A percentile compares a stretch with the other conserved stretches of the same genome.
Conservation (phyloP, 2,888 invertebrate species). For the Lithophane ornitopus region DNA sequence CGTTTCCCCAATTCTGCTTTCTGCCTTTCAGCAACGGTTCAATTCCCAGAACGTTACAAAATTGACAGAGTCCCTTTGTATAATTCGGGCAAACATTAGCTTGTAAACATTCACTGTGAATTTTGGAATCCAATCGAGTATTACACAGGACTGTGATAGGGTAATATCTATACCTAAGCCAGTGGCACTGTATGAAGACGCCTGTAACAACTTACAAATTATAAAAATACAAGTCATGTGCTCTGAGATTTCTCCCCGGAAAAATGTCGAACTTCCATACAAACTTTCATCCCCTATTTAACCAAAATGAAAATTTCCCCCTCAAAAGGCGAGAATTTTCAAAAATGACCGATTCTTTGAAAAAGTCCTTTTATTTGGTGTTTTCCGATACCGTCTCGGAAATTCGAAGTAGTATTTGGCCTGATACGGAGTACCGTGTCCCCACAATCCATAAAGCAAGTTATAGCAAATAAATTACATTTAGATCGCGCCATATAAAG, state of each 20-base stretch:
- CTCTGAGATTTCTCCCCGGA: background rate
- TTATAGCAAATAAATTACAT: constrained; percentile 66
- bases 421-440: constrained; percentile 42
- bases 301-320: too few species aligned
- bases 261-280: background rate
- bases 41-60: constrained; percentile 12
- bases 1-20: constrained; percentile 2
- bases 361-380: too few species aligned
- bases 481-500: constrained; percentile 59
- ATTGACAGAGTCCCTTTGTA: constrained; percentile 15
- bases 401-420: constrained; percentile 43
- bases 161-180: too few species aligned
- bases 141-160: background rate
- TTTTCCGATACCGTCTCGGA: constrained; percentile 34
- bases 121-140: background rate
- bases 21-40: constrained; percentile 8
- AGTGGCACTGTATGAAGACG: background rate
- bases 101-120: constrained; percentile 14
- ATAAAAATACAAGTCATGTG: background rate
- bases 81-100: constrained; percentile 4
- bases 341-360: background rate
- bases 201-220: background rate
- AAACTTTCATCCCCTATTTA: background rate
- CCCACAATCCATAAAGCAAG: constrained; percentile 63
- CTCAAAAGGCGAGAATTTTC: too few species aligned